Percentiles rank a stretch among this genome's conserved stretches.
Evolutionary conservation across 2,888 invertebrate species (phyloP).

Genomic region (Agonopterix alstromeriana): DNA sequence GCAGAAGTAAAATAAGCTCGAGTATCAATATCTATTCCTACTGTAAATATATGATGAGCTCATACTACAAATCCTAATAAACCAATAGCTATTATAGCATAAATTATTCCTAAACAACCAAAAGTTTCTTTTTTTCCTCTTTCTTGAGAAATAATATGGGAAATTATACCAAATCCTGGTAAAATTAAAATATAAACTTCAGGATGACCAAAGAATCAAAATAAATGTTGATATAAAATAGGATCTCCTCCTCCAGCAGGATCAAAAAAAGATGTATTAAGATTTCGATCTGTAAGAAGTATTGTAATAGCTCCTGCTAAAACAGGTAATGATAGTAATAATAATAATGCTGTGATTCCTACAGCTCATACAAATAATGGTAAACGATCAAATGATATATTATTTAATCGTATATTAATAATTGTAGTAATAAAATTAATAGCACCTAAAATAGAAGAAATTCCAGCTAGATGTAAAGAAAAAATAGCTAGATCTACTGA

Average conservation of each 20-base stretch:
- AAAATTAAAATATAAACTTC: conserved; percentile 93
- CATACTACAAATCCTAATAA: conserved; percentile 89
- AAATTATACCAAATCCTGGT: conserved; percentile 89
- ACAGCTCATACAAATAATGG: conserved; percentile 86
- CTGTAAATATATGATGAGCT: conserved; percentile 91
- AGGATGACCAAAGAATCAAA: conserved; percentile 93
- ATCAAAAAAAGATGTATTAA: conserved; percentile 89
- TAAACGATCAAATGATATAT: conserved; percentile 79
- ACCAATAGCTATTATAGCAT: conserved; percentile 90
- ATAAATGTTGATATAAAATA: conserved; percentile 88
- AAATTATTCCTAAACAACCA: conserved; percentile 85
- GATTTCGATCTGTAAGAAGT: conserved; percentile 85
- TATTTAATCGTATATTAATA: conserved; percentile 81
- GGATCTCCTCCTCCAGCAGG: conserved; percentile 88
- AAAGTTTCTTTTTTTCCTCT: conserved; percentile 86
- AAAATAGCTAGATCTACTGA: conserved; percentile 88
- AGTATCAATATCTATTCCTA: conserved; percentile 89
- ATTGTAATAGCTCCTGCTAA: conserved; percentile 89
- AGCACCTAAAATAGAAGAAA: conserved; percentile 84
- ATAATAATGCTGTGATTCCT: conserved; percentile 63
- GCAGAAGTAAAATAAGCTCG: conserved; percentile 91
- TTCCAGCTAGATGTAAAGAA: conserved; percentile 84
- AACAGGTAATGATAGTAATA: conserved; percentile 84
- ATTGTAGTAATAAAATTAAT: conserved; percentile 88
- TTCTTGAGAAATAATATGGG: conserved; percentile 86